Conservation (phyloP, 2,888 invertebrate species). For the Tenthredo scrophulariae region DNA sequence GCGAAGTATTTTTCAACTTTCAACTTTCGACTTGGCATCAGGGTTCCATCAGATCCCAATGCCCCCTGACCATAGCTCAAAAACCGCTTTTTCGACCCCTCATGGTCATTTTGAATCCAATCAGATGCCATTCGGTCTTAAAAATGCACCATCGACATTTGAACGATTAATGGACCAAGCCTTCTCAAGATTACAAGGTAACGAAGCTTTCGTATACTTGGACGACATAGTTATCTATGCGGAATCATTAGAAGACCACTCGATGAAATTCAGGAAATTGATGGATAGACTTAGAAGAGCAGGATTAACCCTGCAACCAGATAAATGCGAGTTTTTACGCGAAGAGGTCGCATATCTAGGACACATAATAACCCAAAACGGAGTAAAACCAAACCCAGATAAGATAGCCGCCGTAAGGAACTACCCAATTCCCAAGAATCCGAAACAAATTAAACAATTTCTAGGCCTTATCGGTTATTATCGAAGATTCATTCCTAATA, state of each 20-base stretch:
- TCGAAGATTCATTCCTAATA: slow-evolving; percentile 57
- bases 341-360: slow-evolving; percentile 55
- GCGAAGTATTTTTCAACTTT: too few species aligned
- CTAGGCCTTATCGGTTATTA: slow-evolving; percentile 60
- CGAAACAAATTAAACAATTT: slow-evolving; percentile 58
- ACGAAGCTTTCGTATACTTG: slow-evolving; percentile 49
- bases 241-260: slow-evolving; percentile 39
- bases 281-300: slow-evolving; percentile 34
- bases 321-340: slow-evolving; percentile 54
- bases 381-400: slow-evolving; percentile 58
- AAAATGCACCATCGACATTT: slow-evolving; percentile 1
- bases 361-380: slow-evolving; percentile 54
- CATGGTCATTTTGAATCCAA: background rate
- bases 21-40: too few species aligned
- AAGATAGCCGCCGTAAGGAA: slow-evolving; percentile 56
- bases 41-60: too few species aligned
- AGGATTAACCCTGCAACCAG: slow-evolving; percentile 48
- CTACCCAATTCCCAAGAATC: slow-evolving; percentile 57
- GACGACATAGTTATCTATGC: slow-evolving; percentile 55
- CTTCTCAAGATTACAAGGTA: background rate
- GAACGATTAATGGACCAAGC: background rate
- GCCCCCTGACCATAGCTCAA: background rate
- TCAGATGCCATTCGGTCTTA: background rate
- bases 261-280: slow-evolving; percentile 32
- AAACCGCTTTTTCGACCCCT: slow-evolving; percentile 4